These are phyloP conservation scores for Spisula solida DNA, from an alignment of 2,888 invertebrate species.

Conservation along the genomic window DNA sequence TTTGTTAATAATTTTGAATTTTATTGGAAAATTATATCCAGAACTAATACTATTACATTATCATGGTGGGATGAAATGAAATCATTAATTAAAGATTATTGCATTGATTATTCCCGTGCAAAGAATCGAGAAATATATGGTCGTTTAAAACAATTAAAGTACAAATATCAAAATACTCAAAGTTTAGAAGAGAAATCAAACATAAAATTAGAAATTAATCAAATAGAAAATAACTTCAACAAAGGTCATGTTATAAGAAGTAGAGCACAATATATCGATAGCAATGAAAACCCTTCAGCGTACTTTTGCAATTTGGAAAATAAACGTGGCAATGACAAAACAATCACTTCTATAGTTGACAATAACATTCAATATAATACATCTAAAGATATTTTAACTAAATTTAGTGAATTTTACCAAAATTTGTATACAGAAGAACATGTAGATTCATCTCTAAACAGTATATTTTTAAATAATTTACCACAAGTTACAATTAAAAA, in stretches of 20 bases:
- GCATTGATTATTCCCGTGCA: constrained; percentile 34
- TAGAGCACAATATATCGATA: constrained; percentile 29
- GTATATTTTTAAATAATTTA: constrained; percentile 37
- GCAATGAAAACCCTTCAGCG: constrained; percentile 36
- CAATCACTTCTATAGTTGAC: constrained; percentile 18
- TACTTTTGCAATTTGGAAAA: constrained; percentile 43
- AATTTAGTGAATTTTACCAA: constrained; percentile 44
- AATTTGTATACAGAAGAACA: constrained; percentile 33
- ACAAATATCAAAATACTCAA: constrained; percentile 18
- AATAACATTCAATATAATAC: background rate
- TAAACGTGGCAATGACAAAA: constrained; percentile 9
- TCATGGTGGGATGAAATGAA: constrained; percentile 50
- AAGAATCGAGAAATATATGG: constrained; percentile 30
- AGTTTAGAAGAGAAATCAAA: constrained; percentile 18
- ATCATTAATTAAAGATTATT: constrained; percentile 33
- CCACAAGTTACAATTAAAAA: constrained; percentile 28
- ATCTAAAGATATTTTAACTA: constrained; percentile 37
- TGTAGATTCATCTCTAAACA: constrained; percentile 18
- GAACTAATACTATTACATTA: constrained; percentile 27
- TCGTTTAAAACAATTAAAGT: constrained; percentile 23
- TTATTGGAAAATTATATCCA: constrained; percentile 45
- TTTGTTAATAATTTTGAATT: constrained; percentile 41
- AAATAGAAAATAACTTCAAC: constrained; percentile 27
- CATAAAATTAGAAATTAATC: constrained; percentile 21
- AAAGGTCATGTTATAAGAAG: constrained; percentile 42